Evolutionary conservation across 2,797 vertebrate genomes (phyloP).

Genomic region (Toxotes lorentzi): DNA sequence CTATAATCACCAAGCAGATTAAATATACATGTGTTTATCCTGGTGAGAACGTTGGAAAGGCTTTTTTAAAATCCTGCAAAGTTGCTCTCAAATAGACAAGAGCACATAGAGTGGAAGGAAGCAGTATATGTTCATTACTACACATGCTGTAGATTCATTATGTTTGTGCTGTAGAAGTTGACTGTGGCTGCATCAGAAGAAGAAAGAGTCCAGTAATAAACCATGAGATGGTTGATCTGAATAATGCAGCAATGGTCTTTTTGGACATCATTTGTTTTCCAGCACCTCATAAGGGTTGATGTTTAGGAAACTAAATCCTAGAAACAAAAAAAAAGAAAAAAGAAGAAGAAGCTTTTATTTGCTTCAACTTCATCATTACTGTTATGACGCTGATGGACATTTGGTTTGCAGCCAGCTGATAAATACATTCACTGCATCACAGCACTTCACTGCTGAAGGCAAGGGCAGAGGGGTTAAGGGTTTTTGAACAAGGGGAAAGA

Average conservation of each 20-base stretch:
- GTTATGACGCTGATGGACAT: background rate
- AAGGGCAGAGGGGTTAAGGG: background rate
- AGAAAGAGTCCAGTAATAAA: background rate
- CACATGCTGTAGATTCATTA: background rate
- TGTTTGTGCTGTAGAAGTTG: background rate
- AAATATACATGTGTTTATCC: conserved; percentile 71
- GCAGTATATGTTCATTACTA: background rate
- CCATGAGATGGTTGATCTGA: background rate
- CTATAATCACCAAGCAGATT: conserved; percentile 61
- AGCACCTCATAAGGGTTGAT: background rate
- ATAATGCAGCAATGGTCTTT: background rate
- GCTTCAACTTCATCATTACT: background rate
- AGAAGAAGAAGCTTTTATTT: background rate
- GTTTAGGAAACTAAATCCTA: background rate
- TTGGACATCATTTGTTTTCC: background rate
- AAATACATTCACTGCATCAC: conserved; percentile 6
- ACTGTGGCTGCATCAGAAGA: background rate
- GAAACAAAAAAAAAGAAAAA: background rate
- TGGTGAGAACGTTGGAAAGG: conserved; percentile 43
- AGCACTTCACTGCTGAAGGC: background rate
- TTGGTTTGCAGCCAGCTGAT: background rate
- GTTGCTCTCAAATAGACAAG: conserved; percentile 7
- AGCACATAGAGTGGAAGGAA: background rate
- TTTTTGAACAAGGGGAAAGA: background rate
- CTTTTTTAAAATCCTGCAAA: conserved; percentile 41